Evolutionary conservation across 2,797 vertebrate genomes (phyloP).

Genomic region (Nothura maculosa): DNA sequence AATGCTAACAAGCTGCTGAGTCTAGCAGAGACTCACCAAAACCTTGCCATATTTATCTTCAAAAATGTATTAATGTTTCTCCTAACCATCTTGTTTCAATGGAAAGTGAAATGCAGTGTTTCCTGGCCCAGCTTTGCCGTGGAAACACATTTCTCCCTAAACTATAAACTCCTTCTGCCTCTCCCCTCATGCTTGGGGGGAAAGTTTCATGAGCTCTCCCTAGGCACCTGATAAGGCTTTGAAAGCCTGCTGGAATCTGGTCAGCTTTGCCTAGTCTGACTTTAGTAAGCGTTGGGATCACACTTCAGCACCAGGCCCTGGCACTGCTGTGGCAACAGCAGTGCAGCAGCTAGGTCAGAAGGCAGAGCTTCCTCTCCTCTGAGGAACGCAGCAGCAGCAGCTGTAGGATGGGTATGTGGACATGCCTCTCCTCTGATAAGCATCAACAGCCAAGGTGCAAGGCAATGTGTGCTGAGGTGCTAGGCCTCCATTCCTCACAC

Average conservation of each 20-base stretch:
- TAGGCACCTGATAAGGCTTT: not conserved
- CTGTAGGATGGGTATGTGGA: rapidly evolving
- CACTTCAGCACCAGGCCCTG: not conserved
- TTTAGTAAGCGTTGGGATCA: not conserved
- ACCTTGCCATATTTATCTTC: not conserved
- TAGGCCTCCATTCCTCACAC: not conserved
- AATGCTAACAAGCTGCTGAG: not conserved
- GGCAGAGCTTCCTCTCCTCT: not conserved
- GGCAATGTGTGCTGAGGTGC: not conserved
- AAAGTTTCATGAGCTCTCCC: not conserved
- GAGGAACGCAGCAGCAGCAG: not conserved
- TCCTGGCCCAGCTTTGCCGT: not conserved
- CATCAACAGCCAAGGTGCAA: not conserved
- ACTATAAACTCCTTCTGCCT: not conserved
- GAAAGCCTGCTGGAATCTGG: not conserved
- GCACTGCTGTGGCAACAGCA: not conserved
- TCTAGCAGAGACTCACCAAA: not conserved
- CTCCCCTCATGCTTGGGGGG: not conserved
- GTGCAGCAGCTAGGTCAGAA: not conserved
- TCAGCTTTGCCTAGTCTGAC: not conserved
- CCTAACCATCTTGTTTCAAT: not conserved
- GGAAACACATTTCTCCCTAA: not conserved
- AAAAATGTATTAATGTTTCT: not conserved
- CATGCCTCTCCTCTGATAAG: not conserved
- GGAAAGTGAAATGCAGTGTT: not conserved